Percentiles rank a stretch among this genome's conserved stretches.
phyloP scores from a whole-genome alignment of 2,113 vertebrate genomes.

The Phalacrocorax carbo region DNA sequence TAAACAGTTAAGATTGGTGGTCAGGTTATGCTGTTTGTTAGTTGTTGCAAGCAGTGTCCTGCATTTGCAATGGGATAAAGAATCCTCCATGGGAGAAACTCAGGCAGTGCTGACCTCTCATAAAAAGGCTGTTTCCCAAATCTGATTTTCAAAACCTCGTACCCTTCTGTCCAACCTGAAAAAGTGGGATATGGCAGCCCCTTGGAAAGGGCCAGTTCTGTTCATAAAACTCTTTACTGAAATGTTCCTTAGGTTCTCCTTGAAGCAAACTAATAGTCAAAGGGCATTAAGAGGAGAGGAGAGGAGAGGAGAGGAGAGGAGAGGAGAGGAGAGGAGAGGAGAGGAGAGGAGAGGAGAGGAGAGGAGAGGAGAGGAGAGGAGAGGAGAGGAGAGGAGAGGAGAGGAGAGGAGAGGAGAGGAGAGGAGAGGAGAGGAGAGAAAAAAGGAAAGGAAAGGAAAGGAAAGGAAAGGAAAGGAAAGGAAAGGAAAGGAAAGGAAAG shows the following conservation, averaged over 20 bases:
- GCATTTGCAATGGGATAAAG: not conserved
- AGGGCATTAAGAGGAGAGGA: not conserved
- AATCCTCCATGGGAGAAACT: not conserved
- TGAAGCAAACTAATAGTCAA: not conserved
- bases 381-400: too few species aligned
- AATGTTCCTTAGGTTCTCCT: not conserved
- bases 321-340: rapidly evolving
- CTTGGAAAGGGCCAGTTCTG: not conserved
- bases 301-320: rapidly evolving
- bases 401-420: too few species aligned
- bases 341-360: too few species aligned
- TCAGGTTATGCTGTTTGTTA: not conserved
- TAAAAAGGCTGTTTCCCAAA: not conserved
- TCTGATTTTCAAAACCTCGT: not conserved
- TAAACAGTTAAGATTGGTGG: rapidly evolving
- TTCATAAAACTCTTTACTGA: not conserved
- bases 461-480: rapidly evolving
- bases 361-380: too few species aligned
- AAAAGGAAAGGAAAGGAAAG: rapidly evolving
- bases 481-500: rapidly evolving
- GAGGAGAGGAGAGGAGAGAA: too few species aligned
- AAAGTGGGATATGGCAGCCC: not conserved
- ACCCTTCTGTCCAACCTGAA: not conserved
- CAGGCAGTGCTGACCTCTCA: not conserved
- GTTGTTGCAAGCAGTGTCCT: not conserved